A percentile compares a stretch with the other conserved stretches of the same genome.
These are phyloP conservation scores for Diabrotica undecimpunctata DNA, from an alignment of 1,140 invertebrate species.

Conservation along the genomic window DNA sequence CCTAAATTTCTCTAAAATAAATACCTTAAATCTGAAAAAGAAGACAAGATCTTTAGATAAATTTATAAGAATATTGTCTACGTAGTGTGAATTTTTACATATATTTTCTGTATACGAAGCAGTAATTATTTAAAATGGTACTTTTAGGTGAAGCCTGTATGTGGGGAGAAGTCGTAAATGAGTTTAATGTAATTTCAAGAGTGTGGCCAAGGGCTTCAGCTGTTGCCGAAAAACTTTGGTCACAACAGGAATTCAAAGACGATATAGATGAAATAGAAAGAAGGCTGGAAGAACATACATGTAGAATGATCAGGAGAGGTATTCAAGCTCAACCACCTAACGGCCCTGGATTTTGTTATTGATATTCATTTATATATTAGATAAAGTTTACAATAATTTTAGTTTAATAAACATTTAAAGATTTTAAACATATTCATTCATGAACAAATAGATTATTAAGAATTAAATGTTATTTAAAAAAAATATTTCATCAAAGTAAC, in stretches of 20 bases:
- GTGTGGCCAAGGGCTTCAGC: constrained; percentile 79
- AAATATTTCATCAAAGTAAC: too few relatives aligned
- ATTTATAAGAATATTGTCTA: background rate
- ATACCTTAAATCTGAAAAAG: too few relatives aligned
- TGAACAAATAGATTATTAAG: too few relatives aligned
- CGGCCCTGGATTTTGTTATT: constrained; percentile 61
- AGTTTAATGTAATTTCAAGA: constrained; percentile 54
- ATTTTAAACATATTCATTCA: too few relatives aligned
- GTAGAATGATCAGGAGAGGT: constrained; percentile 73
- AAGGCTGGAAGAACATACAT: constrained; percentile 79
- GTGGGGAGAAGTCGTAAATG: constrained; percentile 85
- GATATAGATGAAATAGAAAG: constrained; percentile 32
- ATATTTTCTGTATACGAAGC: too few relatives aligned
- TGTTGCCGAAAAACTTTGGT: constrained; percentile 84
- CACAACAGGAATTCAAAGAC: too few relatives aligned
- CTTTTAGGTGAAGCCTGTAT: constrained; percentile 84
- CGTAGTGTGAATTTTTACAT: too few relatives aligned
- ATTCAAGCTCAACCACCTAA: constrained; percentile 69
- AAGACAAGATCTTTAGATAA: constrained; percentile 5
- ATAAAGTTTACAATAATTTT: constrained; percentile 3
- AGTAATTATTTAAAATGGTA: too few relatives aligned
- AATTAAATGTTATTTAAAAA: too few relatives aligned
- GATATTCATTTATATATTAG: constrained; percentile 23
- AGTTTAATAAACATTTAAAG: too few relatives aligned
- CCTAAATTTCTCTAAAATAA: too few relatives aligned